Percentiles rank a stretch among this genome's conserved stretches.
Conservation (phyloP, 2,888 invertebrate species). For the Tromatobia lineatoria region DNA sequence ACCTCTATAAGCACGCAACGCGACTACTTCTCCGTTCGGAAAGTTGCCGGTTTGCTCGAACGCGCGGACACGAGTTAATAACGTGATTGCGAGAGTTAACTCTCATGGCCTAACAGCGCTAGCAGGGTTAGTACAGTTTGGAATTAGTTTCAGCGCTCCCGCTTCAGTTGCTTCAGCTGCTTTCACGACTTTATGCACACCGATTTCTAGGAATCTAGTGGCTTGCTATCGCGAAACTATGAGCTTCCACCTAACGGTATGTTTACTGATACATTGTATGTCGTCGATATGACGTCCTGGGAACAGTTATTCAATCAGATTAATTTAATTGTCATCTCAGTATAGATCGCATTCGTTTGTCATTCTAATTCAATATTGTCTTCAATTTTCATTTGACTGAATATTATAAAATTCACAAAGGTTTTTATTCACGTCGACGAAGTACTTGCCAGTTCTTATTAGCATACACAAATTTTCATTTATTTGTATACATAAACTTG, state of each 20-base stretch:
- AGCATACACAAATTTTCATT: too few relatives aligned
- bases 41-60: constrained; percentile 60
- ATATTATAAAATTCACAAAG: too few relatives aligned
- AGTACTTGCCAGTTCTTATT: too few relatives aligned
- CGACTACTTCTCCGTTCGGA: constrained; percentile 56
- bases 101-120: constrained; percentile 47
- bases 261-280: background rate
- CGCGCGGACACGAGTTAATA: constrained; percentile 66
- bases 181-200: constrained; percentile 8
- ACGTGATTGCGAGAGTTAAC: constrained; percentile 77
- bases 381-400: too few relatives aligned
- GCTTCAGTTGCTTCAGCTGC: constrained; percentile 24
- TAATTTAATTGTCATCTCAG: too few relatives aligned
- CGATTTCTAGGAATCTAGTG: background rate
- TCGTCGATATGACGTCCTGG: too few relatives aligned
- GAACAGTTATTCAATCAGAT: too few relatives aligned
- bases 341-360: too few relatives aligned
- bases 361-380: too few relatives aligned
- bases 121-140: constrained; percentile 72
- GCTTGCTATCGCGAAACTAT: background rate
- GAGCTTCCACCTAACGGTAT: background rate
- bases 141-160: constrained; percentile 70
- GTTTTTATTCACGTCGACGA: too few relatives aligned
- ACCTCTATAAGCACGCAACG: constrained; percentile 45
- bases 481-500: too few relatives aligned